Base-by-base conservation (phyloP, 1,140 invertebrate species). In the Scaptomyza hsui region DNA sequence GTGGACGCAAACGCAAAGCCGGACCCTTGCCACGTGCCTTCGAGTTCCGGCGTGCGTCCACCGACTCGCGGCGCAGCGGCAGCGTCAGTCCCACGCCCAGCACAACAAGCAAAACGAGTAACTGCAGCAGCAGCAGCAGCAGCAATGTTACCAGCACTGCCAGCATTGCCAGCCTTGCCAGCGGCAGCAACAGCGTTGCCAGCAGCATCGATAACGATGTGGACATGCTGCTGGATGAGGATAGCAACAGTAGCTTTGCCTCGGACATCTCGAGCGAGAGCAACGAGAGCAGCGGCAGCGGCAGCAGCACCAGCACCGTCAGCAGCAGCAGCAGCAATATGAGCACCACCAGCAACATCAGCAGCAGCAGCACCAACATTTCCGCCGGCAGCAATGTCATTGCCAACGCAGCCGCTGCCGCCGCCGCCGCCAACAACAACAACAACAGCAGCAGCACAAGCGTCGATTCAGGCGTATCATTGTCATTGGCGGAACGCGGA, bases 21-120 rank as follows among this genome's bases (percentile, higher is more conserved):
- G 97, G 97, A 3, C 97, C 97, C 1, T 93, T 98, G 68, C 95
- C 96, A 1, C 94, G 94, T 71, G 95, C 96, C 83, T 93, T 95
- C 61, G 93, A 93, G 1, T 92, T 95, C 35, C 91, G 93, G 7
- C 93, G 93, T 75, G 93, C 92, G 21, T 91, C 90, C 5, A 79
- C 72, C 1, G 90, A 91, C 26, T 78, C 71, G 2, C n/a, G 61
- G 15, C 65, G 63, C 9, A 70, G 53, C 42, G 42, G 4, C 32
- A 64, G 72, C 13, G 2, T 85, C 89, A 41, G 35, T 10, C 89
- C 91, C 4, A 92, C 91, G 92, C n/a, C 90, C 91, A 2, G 92
- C 89, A 79, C 62, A 4, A 32, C 60, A n/a, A 32, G 21, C 7
- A 24, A 4, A 5, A 10, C 29, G 4, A 47, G 32, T 6, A 12